Evolutionary conservation across 2,797 vertebrate species (phyloP).

Genomic region (Falco berigora): DNA sequence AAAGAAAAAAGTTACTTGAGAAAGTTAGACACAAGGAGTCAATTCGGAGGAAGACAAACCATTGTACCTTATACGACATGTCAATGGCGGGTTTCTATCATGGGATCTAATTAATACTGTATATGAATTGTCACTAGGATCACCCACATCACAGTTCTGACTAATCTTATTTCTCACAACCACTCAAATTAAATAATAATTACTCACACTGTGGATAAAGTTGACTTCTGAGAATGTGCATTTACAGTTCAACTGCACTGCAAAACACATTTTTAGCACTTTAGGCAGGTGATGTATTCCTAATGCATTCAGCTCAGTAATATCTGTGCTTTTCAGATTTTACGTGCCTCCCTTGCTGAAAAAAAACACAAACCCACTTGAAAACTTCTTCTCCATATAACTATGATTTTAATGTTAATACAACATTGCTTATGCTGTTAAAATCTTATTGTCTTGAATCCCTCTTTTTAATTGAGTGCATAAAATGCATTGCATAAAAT

Average conservation of each 20-base stretch:
- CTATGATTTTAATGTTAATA: neutral
- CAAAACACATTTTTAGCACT: neutral
- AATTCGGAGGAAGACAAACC: neutral
- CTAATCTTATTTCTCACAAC: neutral
- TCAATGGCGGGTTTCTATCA: neutral
- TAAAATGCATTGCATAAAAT: neutral
- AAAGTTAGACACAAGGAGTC: neutral
- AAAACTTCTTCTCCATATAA: neutral
- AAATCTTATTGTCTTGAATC: neutral
- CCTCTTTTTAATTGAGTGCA: neutral
- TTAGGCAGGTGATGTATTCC: neutral
- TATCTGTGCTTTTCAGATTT: neutral
- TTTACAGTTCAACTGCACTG: neutral
- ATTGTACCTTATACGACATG: neutral
- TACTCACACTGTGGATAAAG: neutral
- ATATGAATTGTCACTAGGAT: neutral
- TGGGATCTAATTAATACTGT: neutral
- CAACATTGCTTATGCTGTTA: neutral
- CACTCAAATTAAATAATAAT: neutral
- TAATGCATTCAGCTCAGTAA: neutral
- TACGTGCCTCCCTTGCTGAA: neutral
- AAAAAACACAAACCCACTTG: neutral
- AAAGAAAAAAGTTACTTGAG: neutral
- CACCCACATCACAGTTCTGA: neutral
- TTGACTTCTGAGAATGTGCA: neutral